Evolutionary conservation across 2,797 vertebrate genomes (phyloP), one percentile per base, ranked within the genome.

Genomic region (Brachymystax lenok): DNA sequence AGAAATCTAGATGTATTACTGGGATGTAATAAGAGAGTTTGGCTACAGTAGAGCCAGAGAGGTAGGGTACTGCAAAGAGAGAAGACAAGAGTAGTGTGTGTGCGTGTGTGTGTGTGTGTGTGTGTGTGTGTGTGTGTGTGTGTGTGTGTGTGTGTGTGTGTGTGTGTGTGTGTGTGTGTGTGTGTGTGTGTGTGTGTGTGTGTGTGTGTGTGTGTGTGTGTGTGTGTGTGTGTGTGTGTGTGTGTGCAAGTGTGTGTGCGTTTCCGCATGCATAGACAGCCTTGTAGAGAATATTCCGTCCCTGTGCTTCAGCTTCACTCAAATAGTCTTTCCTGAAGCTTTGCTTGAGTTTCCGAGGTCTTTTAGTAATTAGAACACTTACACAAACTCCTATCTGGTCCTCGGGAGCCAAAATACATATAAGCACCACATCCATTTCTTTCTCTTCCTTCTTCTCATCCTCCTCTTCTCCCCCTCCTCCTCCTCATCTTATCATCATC

Each of bases 1-100:
- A 88, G 88, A 91, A 94, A 91, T 92, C 90, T 89, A 90, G 92
- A 94, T 94, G 94, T 94, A 93, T 93, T 92, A 90, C 90, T 81
- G 79, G 94, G 90, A 93, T 94, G 92, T 87, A 92, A 93, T 93
- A 91, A 88, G 87, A 79, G 82, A 27, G 59, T 63, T 63, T 63
- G 81, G 78, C 80, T 88, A 82, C 73, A 80, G 71, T 73, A 77
- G 67, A 61, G n/a, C 59, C 50, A 63, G 46, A 68, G 40, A 71
- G 56, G 66, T 69, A 78, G 72, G 68, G 54, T 74, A 84, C 75
- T 82, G 68, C 78, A 80, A 73, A 68, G 79, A 69, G 21, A 24
- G 59, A 61, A 21, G 59, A 61, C 59, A 61, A 61, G 21, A 12
- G 21, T 61, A 3, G 8, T 28, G 27, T 28, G 27, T 1, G 27